Conservation (phyloP, 2,797 vertebrate genomes). For the Podarcis lilfordi region DNA sequence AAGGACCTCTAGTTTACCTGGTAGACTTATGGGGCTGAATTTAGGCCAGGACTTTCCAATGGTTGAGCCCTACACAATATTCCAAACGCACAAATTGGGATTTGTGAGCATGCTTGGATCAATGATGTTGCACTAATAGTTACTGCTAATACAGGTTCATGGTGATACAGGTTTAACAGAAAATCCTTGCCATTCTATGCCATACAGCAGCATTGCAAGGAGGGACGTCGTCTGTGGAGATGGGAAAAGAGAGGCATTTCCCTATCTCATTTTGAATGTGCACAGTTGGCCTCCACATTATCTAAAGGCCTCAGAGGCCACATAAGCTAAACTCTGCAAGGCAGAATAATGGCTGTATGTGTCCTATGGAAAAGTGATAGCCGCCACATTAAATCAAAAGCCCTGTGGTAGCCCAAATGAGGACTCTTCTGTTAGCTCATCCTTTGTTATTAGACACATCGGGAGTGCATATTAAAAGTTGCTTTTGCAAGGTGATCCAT, state of each 20-base stretch:
- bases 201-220: not conserved
- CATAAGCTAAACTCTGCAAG: not conserved
- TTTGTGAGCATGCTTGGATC: not conserved
- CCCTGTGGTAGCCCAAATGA: not conserved
- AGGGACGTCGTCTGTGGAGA: not conserved
- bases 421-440: not conserved
- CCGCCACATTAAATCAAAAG: not conserved
- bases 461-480: not conserved
- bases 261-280: not conserved
- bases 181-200: not conserved
- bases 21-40: not conserved
- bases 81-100: not conserved
- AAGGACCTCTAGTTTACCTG: not conserved
- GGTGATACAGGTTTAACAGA: not conserved
- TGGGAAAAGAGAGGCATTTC: not conserved
- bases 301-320: not conserved
- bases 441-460: not conserved
- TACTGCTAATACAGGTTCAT: not conserved
- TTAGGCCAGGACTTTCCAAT: not conserved
- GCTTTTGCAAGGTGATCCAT: not conserved
- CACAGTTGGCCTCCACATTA: not conserved
- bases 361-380: not conserved
- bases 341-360: not conserved
- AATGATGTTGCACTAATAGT: not conserved
- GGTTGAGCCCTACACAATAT: too few relatives aligned